Evolutionary conservation across 2,797 vertebrate genomes (phyloP).

Genomic region (Platalea minor): DNA sequence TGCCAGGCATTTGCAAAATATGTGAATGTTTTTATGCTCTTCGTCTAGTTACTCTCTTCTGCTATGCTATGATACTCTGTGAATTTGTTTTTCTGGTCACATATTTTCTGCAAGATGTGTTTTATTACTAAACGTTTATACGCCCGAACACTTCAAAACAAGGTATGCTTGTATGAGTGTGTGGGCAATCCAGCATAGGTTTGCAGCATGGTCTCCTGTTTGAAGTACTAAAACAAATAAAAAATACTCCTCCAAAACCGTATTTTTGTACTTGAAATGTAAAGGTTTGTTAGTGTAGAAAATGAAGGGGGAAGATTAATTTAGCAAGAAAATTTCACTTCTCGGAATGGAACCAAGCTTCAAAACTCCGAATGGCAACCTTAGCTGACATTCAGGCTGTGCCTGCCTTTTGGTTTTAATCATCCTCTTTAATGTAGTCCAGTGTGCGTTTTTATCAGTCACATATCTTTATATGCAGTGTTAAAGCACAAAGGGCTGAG

Average conservation of each 20-base stretch:
- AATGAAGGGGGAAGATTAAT: not conserved
- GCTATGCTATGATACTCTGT: not conserved
- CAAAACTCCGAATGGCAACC: not conserved
- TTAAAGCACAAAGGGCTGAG: not conserved
- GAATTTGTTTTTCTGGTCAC: not conserved
- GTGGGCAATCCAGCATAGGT: not conserved
- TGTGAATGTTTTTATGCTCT: not conserved
- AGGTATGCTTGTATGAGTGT: not conserved
- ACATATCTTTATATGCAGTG: not conserved
- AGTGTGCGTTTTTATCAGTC: not conserved
- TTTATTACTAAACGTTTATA: not conserved
- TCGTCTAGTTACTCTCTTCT: not conserved
- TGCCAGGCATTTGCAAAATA: not conserved
- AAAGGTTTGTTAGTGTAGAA: not conserved
- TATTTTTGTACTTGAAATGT: not conserved
- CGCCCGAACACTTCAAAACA: not conserved
- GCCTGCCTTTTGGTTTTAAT: not conserved
- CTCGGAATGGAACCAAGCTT: not conserved
- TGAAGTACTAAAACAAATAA: not conserved
- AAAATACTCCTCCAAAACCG: not conserved
- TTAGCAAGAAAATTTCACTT: not conserved
- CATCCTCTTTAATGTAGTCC: not conserved
- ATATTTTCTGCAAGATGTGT: not conserved
- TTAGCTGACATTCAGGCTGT: not conserved
- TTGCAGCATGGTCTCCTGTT: not conserved